phyloP scores from a whole-genome alignment of 2,888 invertebrate species.

The Dioctria rufipes region DNA sequence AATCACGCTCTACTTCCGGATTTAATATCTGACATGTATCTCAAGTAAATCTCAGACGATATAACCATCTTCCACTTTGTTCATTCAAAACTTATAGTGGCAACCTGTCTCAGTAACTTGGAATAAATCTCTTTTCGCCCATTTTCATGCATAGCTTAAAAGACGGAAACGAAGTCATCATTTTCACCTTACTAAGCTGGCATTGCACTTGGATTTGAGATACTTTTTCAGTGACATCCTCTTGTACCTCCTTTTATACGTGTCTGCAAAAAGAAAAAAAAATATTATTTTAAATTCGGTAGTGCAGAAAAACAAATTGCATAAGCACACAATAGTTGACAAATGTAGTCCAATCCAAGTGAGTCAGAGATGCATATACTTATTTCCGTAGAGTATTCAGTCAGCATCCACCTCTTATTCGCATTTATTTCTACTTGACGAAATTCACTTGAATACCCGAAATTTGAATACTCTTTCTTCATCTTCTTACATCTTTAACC shows the following conservation, averaged over 20 bases:
- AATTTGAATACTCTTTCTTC: neutral
- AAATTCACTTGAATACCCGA: neutral
- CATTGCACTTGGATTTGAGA: neutral
- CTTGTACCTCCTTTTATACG: too few species aligned
- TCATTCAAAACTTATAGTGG: too few species aligned
- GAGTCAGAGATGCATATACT: neutral
- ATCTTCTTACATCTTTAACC: conserved; percentile 11
- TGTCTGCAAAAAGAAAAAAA: neutral
- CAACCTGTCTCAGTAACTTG: too few species aligned
- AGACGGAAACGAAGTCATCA: neutral
- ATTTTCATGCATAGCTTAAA: neutral
- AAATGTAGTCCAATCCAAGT: neutral
- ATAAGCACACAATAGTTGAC: conserved; percentile 5
- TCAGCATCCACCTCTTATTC: neutral
- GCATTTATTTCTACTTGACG: conserved; percentile 2
- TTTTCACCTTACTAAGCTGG: conserved; percentile 9
- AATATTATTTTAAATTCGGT: conserved; percentile 11
- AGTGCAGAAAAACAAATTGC: conserved; percentile 43
- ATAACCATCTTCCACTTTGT: too few species aligned
- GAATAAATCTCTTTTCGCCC: neutral
- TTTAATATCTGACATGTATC: too few species aligned
- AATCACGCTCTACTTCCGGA: too few species aligned
- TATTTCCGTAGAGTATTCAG: neutral
- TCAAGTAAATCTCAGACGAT: too few species aligned
- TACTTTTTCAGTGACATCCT: neutral